phyloP scores from a whole-genome alignment of 2,888 invertebrate species.

The Agrotis ipsilon region DNA sequence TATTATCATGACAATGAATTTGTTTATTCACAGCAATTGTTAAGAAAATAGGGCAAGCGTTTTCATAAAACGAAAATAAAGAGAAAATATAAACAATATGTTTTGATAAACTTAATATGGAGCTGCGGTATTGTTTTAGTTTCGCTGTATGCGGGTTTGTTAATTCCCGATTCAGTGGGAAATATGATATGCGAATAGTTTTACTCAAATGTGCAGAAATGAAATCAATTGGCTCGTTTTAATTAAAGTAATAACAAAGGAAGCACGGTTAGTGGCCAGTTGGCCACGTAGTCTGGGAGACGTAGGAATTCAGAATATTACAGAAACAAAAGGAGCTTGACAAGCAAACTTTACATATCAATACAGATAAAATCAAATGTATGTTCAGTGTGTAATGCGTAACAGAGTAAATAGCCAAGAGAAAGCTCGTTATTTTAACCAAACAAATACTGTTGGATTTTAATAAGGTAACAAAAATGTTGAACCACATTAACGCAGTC shows the following conservation, averaged over 20 bases:
- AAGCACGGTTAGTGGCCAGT: background rate
- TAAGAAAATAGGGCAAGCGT: conserved; percentile 40
- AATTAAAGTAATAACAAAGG: conserved; percentile 31
- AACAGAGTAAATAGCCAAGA: conserved; percentile 4
- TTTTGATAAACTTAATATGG: conserved; percentile 23
- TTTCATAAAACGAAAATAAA: conserved; percentile 30
- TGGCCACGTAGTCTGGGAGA: background rate
- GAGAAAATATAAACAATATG: conserved; percentile 43
- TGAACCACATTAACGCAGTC: conserved; percentile 1
- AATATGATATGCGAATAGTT: background rate
- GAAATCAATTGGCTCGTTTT: conserved; percentile 12
- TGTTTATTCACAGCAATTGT: conserved; percentile 55
- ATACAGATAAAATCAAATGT: background rate
- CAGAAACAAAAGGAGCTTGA: background rate
- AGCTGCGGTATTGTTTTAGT: conserved; percentile 29
- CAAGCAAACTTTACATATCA: conserved; percentile 9
- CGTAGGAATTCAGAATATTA: background rate
- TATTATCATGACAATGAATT: conserved; percentile 59
- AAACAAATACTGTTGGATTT: background rate
- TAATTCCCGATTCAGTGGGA: conserved; percentile 3
- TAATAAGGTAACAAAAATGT: background rate
- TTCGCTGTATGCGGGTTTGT: conserved; percentile 15
- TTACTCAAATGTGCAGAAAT: conserved; percentile 8
- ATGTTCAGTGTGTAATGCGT: conserved; percentile 5
- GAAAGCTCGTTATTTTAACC: background rate